A percentile compares a stretch with the other conserved stretches of the same genome.
These are phyloP conservation scores for Brachionus calyciflorus DNA, from an alignment of 1,140 invertebrate genomes.

Conservation along the genomic window DNA sequence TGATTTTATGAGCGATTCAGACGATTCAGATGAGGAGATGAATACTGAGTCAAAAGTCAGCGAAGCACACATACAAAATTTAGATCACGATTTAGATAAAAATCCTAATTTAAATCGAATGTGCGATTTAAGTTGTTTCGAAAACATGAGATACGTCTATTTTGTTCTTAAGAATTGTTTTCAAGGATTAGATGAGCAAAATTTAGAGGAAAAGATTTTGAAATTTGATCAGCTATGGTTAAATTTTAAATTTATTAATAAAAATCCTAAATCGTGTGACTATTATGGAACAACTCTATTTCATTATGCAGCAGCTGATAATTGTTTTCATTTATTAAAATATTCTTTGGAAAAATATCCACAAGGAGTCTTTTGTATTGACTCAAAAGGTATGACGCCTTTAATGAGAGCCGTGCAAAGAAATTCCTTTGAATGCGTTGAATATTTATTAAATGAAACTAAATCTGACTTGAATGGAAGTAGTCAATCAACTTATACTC, in stretches of 20 bases:
- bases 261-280: slow-evolving; percentile 41
- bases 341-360: slow-evolving; percentile 36
- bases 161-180: slow-evolving; percentile 33
- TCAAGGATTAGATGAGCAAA: neutral
- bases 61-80: neutral
- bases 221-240: slow-evolving; percentile 1
- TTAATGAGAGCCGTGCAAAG: slow-evolving; percentile 38
- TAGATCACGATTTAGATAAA: neutral
- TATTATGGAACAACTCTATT: slow-evolving; percentile 43
- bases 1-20: slow-evolving; percentile 34
- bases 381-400: slow-evolving; percentile 46
- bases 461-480: slow-evolving; percentile 36
- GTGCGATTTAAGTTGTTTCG: slow-evolving; percentile 41
- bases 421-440: slow-evolving; percentile 23
- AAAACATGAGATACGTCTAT: slow-evolving; percentile 29
- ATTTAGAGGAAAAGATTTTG: neutral
- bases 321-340: neutral
- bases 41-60: neutral
- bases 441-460: slow-evolving; percentile 36
- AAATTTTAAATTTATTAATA: slow-evolving; percentile 41
- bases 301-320: slow-evolving; percentile 34
- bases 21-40: slow-evolving; percentile 36
- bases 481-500: slow-evolving; percentile 30
- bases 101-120: neutral
- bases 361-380: neutral